A percentile compares a stretch with the other conserved stretches of the same genome.
Evolutionary conservation across 2,113 vertebrate genomes (phyloP).

Genomic region (Clinocottus analis): DNA sequence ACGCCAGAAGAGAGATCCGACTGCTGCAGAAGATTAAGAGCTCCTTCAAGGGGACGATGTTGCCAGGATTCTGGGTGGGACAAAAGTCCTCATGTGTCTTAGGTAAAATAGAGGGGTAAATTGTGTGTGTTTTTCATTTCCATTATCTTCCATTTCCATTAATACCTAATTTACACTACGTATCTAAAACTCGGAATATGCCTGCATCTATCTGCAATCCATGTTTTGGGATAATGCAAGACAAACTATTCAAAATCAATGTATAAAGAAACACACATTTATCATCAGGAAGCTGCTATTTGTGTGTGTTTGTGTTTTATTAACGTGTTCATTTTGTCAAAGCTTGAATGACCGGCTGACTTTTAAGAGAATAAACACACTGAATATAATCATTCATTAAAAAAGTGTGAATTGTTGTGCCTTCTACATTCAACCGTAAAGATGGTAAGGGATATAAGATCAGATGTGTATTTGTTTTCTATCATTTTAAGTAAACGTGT

Average conservation of each 20-base stretch:
- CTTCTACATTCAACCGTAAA: not conserved
- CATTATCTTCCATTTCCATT: conserved; percentile 29
- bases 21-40: conserved; percentile 50
- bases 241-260: not conserved
- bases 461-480: not conserved
- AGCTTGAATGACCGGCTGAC: not conserved
- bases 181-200: not conserved
- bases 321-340: not conserved
- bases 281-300: conserved; percentile 10
- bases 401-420: not conserved
- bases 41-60: conserved; percentile 56
- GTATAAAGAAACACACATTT: not conserved
- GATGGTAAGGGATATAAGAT: not conserved
- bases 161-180: not conserved
- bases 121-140: not conserved
- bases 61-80: conserved; percentile 73
- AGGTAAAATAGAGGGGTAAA: conserved; percentile 17
- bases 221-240: not conserved
- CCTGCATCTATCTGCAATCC: not conserved
- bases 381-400: not conserved
- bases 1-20: conserved; percentile 27
- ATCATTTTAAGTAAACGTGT: not conserved
- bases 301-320: not conserved
- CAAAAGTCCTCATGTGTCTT: conserved; percentile 61
- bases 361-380: conserved; percentile 12